Percentiles rank a stretch among this genome's conserved stretches.
Conservation (phyloP, 2,797 vertebrate genomes). For the Leucoraja ocellata region DNA sequence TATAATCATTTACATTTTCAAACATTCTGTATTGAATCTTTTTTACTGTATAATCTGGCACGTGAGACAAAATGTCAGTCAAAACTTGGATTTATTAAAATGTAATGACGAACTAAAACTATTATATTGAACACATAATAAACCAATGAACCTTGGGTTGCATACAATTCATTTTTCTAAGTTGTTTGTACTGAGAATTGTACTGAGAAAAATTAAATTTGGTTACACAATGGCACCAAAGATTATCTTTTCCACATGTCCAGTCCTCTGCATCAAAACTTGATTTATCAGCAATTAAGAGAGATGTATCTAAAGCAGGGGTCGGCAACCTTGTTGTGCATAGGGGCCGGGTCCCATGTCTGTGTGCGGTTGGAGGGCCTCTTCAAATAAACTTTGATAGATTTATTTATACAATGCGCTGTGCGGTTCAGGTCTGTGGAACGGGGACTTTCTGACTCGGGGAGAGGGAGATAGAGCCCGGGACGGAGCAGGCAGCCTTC, state of each 20-base stretch:
- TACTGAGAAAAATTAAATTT: background rate
- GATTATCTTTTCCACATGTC: background rate
- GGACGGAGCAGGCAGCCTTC: no score
- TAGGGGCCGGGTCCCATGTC: no score
- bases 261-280: background rate
- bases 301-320: no score
- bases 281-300: background rate
- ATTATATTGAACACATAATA: background rate
- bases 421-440: no score
- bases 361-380: no score
- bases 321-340: no score
- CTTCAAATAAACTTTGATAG: no score
- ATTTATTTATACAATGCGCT: no score
- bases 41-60: background rate
- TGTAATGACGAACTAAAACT: background rate
- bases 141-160: background rate
- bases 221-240: background rate
- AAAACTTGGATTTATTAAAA: background rate
- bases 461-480: no score
- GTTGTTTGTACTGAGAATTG: background rate
- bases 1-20: background rate
- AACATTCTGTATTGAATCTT: background rate
- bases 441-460: no score
- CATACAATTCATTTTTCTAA: background rate
- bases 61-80: no score